Conservation (phyloP, 2,113 vertebrate genomes). For the Chelonoidis abingdonii region DNA sequence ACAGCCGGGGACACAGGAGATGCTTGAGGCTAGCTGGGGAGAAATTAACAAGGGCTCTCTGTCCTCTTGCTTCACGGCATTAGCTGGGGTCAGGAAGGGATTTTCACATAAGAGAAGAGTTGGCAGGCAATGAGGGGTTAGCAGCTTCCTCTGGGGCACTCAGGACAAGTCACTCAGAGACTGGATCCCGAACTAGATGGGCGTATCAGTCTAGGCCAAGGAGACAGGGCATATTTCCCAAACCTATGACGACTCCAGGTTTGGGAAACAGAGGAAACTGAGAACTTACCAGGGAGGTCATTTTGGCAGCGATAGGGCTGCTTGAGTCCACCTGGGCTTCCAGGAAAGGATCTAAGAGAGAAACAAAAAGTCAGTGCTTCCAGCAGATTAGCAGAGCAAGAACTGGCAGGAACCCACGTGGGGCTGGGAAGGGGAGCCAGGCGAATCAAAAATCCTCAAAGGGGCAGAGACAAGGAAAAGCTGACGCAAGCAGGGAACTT, state of each 20-base stretch:
- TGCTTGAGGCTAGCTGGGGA: neutral
- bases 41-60: neutral
- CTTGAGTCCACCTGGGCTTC: neutral
- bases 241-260: neutral
- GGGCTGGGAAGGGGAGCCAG: neutral
- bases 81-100: neutral
- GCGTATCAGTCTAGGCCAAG: neutral
- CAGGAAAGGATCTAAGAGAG: neutral
- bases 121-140: neutral
- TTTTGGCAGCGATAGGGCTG: neutral
- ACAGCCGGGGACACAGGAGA: neutral
- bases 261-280: neutral
- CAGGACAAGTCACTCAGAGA: neutral
- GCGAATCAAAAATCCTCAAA: neutral
- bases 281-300: conserved; percentile 19
- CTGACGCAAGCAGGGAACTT: too few relatives aligned
- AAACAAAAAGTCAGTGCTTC: too few relatives aligned
- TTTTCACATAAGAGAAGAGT: neutral
- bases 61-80: neutral
- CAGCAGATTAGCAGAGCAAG: too few relatives aligned
- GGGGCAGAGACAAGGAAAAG: too few relatives aligned
- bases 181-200: neutral
- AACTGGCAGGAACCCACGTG: too few relatives aligned
- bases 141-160: too few relatives aligned
- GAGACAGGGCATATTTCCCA: neutral